Conservation (phyloP, 2,797 vertebrate species). For the Odontamblyopus lacepedii region DNA sequence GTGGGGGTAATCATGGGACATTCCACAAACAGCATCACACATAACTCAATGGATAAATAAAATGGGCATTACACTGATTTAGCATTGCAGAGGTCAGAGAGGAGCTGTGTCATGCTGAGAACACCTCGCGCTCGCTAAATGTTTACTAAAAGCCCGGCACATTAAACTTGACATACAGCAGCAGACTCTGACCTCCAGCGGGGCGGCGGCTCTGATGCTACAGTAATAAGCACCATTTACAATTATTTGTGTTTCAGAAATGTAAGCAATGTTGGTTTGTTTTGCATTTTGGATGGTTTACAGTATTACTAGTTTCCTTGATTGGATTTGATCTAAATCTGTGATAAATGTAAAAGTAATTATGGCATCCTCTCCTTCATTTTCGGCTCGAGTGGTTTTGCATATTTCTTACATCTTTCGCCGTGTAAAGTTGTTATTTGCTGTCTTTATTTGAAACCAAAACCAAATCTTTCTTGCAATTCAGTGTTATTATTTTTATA, state of each 20-base stretch:
- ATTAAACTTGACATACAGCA: slow-evolving; percentile 1
- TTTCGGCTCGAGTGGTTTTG: not conserved
- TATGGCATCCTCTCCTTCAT: not conserved
- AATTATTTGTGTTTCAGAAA: not conserved
- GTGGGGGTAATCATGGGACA: slow-evolving; percentile 15
- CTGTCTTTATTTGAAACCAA: not conserved
- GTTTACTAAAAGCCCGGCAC: slow-evolving; percentile 8
- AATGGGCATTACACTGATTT: slow-evolving; percentile 23
- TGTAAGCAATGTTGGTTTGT: not conserved
- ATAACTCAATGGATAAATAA: slow-evolving; percentile 34
- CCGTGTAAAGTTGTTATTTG: not conserved
- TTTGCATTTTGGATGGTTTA: not conserved
- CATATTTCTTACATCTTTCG: not conserved
- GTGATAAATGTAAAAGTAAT: not conserved
- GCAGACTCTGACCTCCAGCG: not conserved
- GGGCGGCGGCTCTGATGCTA: not conserved
- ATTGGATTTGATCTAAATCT: not conserved
- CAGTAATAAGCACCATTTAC: not conserved
- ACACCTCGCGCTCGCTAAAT: not conserved
- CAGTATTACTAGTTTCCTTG: not conserved
- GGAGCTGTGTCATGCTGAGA: slow-evolving; percentile 12
- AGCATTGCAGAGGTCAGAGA: slow-evolving; percentile 24
- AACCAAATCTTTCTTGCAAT: not conserved
- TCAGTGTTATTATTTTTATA: not conserved
- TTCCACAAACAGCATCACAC: slow-evolving; percentile 27